Percentiles rank a stretch among this genome's conserved stretches.
Conservation (phyloP, 2,797 vertebrate species). For the Labeo calbasu region DNA sequence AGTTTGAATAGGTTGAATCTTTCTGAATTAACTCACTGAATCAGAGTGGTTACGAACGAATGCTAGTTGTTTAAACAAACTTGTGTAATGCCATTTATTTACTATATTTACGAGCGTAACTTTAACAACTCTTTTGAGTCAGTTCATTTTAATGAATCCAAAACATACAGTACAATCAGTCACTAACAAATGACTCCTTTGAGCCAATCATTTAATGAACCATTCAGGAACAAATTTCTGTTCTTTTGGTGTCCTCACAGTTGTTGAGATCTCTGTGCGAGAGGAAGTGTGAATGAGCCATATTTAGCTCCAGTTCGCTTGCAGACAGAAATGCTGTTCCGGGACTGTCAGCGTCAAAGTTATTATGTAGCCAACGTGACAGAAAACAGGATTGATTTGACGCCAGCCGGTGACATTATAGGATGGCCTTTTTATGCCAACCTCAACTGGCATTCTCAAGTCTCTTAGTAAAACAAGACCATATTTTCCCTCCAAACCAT, state of each 20-base stretch:
- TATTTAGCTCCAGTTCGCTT: conserved; percentile 25
- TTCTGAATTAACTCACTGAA: too few species aligned
- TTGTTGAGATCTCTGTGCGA: neutral
- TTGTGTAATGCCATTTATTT: too few species aligned
- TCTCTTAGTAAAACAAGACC: conserved; percentile 8
- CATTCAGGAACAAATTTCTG: neutral
- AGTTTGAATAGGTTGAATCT: too few species aligned
- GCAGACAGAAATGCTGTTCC: conserved; percentile 32
- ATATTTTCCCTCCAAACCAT: neutral
- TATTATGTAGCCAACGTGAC: conserved; percentile 44
- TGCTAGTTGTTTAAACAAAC: too few species aligned
- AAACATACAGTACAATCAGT: too few species aligned
- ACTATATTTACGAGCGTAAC: too few species aligned
- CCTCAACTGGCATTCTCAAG: neutral
- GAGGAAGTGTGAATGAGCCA: neutral
- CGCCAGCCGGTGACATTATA: conserved; percentile 37
- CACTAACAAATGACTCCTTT: too few species aligned
- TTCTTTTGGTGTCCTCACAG: neutral
- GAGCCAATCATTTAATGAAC: too few species aligned
- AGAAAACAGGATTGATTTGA: conserved; percentile 38
- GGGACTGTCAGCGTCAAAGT: conserved; percentile 44
- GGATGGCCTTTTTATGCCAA: neutral
- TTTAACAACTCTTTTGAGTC: too few species aligned
- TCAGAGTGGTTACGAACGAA: too few species aligned
- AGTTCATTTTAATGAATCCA: too few species aligned